Conservation (phyloP, 2,113 vertebrate species). For the Oriolus oriolus region DNA sequence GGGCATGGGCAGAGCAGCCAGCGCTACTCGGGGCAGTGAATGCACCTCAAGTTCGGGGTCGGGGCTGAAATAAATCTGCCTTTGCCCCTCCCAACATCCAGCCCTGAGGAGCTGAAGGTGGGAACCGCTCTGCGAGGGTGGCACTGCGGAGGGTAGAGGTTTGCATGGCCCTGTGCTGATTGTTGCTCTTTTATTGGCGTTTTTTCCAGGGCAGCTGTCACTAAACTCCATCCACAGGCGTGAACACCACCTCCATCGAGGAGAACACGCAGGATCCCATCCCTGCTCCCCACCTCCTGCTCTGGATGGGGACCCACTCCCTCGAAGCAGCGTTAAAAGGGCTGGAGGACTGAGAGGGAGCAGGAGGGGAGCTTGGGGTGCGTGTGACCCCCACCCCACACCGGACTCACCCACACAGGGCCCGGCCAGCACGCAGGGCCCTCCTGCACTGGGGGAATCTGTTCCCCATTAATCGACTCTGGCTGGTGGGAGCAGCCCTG, state of each 20-base stretch:
- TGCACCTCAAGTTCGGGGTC: fast-evolving
- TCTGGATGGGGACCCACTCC: fast-evolving
- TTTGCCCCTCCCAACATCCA: neutral
- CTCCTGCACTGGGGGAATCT: neutral
- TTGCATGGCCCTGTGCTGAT: neutral
- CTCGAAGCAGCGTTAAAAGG: too few species aligned
- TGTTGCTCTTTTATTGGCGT: neutral
- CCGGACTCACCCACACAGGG: neutral
- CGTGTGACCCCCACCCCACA: neutral
- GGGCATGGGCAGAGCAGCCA: neutral
- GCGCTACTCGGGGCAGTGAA: neutral
- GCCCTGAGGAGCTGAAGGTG: neutral
- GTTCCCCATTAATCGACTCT: neutral
- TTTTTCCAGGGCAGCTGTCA: neutral
- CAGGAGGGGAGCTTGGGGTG: fast-evolving
- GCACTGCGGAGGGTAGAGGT: neutral
- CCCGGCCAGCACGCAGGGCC: neutral
- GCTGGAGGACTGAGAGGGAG: neutral
- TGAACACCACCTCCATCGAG: neutral
- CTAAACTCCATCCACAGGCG: fast-evolving
- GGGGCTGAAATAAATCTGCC: neutral
- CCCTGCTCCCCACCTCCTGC: neutral
- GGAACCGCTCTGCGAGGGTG: fast-evolving
- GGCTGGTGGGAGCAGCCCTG: neutral
- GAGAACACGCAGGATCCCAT: fast-evolving